Evolutionary conservation across 2,113 vertebrate species (phyloP), one percentile per base, ranked within the genome.

Genomic region (Mesocricetus auratus): DNA sequence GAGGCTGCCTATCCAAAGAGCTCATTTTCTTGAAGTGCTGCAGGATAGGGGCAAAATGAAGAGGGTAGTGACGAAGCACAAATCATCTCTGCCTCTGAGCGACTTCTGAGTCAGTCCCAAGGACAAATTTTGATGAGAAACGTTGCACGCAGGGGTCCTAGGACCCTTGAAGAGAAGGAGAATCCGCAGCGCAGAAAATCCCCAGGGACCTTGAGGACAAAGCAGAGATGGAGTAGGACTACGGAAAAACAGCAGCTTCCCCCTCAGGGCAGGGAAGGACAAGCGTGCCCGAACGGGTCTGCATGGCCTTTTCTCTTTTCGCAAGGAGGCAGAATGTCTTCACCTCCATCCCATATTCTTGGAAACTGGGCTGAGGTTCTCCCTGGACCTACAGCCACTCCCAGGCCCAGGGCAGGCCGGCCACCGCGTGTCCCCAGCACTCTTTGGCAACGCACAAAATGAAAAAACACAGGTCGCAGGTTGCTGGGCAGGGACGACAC

Each of bases 11-110:
- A 90, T 96, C 78, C 56, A 45, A 45, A 91, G 87, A 60, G 90
- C 47, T 96, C 47, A 81, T 96, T 97, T 95, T 96, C 86, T 92
- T 92, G 86, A 97, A 96, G 96, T 94, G 81, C 5, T 81, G 94
- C 95, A 91, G 90, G 71, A 89, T 94, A 95, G 77, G n/a, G 86
- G 89, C 97, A 97, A 94, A 94, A 86, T 83, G 86, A 86, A 81
- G 64, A 68, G 85, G 60, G 42, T 0, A 96, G 94, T 90, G 95
- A 89, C 79, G 56, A 93, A 77, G 87, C 91, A 88, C 74, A 96
- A 95, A 86, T 64, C 93, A 75, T 83, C 66, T 24, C 79, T 94
- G 71, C 77, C 77, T 93, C 50, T 53, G n/a, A 60, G 83, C 17
- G 36, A 85, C 75, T 62, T 90, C 36, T 3, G 13, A 90, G 86